Conservation (phyloP, 1,140 invertebrate genomes). For the Drosophila orena region DNA sequence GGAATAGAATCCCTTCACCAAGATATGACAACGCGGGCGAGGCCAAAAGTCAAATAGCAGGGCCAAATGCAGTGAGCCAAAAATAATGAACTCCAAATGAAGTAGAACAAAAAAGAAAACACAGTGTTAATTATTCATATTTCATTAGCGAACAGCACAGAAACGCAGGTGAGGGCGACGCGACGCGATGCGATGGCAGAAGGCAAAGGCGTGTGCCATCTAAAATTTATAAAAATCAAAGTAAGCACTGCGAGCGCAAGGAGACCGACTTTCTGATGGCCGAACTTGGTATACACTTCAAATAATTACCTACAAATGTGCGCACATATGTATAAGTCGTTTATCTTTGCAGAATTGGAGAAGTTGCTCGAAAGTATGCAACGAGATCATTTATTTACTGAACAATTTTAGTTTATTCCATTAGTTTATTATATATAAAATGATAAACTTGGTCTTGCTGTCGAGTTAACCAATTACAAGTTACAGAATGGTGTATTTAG, state of each 20-base stretch:
- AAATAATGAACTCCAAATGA: conserved; percentile 81
- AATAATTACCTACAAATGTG: background rate
- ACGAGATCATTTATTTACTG: no score
- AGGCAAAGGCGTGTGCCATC: conserved; percentile 59
- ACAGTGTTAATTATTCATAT: conserved; percentile 80
- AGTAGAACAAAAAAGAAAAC: conserved; percentile 76
- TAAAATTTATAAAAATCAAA: conserved; percentile 83
- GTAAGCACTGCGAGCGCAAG: conserved; percentile 46
- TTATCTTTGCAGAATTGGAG: background rate
- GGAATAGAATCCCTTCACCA: conserved; percentile 29
- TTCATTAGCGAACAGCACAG: conserved; percentile 67
- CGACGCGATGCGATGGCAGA: conserved; percentile 25
- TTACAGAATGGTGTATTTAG: no score
- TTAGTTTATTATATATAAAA: no score
- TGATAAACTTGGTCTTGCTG: no score
- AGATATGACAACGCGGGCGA: conserved; percentile 25
- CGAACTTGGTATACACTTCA: conserved; percentile 2
- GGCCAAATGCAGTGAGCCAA: conserved; percentile 56
- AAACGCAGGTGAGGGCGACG: conserved; percentile 5
- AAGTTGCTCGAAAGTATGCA: background rate
- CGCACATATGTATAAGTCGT: background rate
- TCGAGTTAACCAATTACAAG: no score
- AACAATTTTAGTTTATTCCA: no score
- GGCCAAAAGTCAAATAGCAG: conserved; percentile 47
- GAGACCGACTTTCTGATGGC: background rate